phyloP scores from a whole-genome alignment of 1,140 invertebrate species.

The Drosophila sproati region DNA sequence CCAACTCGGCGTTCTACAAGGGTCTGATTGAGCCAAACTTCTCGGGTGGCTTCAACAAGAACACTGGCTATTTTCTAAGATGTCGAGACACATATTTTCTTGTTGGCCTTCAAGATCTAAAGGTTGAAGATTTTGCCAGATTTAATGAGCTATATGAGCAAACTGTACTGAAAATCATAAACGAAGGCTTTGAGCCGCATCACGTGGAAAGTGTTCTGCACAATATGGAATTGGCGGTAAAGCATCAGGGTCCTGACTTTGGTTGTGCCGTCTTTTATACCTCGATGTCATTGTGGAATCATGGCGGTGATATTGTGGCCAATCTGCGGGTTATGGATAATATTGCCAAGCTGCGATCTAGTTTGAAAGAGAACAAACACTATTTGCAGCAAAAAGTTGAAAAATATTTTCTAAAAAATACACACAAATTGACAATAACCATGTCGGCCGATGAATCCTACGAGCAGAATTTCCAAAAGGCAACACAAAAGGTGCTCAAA shows the following conservation, averaged over 20 bases:
- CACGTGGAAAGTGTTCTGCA: constrained; percentile 95
- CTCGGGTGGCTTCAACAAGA: constrained; percentile 90
- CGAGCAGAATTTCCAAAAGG: constrained; percentile 87
- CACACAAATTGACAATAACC: constrained; percentile 91
- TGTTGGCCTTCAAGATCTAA: constrained; percentile 93
- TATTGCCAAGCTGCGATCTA: constrained; percentile 87
- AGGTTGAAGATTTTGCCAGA: constrained; percentile 89
- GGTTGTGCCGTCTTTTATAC: constrained; percentile 92
- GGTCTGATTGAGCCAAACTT: constrained; percentile 93
- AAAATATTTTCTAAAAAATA: constrained; percentile 92
- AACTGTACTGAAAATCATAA: constrained; percentile 89
- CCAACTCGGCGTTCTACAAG: constrained; percentile 96
- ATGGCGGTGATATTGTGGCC: constrained; percentile 90
- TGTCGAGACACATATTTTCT: constrained; percentile 92
- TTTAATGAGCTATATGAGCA: constrained; percentile 90
- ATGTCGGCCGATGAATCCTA: constrained; percentile 94
- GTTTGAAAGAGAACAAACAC: constrained; percentile 88
- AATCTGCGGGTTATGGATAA: constrained; percentile 90
- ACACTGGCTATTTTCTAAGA: constrained; percentile 89
- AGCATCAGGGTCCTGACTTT: constrained; percentile 94
- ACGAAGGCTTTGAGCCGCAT: constrained; percentile 91
- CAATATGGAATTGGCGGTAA: constrained; percentile 91
- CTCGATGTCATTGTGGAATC: constrained; percentile 93
- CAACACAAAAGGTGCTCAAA: constrained; percentile 89
- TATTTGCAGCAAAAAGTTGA: constrained; percentile 92